Percentiles rank a stretch among this genome's conserved stretches.
Conservation (phyloP, 2,797 vertebrate species). For the Luscinia luscinia region DNA sequence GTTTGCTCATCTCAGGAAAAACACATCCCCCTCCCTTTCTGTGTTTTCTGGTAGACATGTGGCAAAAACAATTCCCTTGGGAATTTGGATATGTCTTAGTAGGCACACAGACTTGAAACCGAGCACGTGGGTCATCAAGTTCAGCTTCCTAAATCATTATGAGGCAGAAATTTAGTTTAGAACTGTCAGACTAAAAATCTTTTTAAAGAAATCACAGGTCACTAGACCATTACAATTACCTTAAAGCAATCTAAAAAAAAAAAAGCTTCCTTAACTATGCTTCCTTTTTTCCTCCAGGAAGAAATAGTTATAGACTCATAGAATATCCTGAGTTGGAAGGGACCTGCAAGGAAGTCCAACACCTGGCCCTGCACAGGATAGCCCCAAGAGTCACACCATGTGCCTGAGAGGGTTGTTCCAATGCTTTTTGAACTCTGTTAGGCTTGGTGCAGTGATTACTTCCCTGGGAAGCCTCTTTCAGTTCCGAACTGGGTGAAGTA, state of each 20-base stretch:
- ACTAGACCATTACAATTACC: neutral
- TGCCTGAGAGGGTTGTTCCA: neutral
- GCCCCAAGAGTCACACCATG: neutral
- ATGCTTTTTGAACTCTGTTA: neutral
- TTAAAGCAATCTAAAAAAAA: neutral
- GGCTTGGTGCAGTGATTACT: neutral
- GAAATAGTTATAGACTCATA: neutral
- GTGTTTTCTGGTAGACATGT: neutral
- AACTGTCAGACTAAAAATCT: neutral
- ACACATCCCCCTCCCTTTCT: fast-evolving
- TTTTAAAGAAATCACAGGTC: neutral
- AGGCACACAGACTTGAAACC: neutral
- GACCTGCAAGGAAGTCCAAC: neutral
- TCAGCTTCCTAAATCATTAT: neutral
- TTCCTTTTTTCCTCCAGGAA: neutral
- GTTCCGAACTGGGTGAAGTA: neutral
- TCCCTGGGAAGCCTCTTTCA: neutral
- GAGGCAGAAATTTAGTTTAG: neutral
- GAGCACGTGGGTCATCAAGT: neutral
- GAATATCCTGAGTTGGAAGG: neutral
- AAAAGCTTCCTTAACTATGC: neutral
- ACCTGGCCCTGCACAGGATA: neutral
- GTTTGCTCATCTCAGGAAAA: conserved; percentile 17
- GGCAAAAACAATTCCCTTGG: neutral
- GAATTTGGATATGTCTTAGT: neutral